These are phyloP conservation scores for Mola mola DNA, from an alignment of 2,113 vertebrate genomes.

Conservation along the genomic window DNA sequence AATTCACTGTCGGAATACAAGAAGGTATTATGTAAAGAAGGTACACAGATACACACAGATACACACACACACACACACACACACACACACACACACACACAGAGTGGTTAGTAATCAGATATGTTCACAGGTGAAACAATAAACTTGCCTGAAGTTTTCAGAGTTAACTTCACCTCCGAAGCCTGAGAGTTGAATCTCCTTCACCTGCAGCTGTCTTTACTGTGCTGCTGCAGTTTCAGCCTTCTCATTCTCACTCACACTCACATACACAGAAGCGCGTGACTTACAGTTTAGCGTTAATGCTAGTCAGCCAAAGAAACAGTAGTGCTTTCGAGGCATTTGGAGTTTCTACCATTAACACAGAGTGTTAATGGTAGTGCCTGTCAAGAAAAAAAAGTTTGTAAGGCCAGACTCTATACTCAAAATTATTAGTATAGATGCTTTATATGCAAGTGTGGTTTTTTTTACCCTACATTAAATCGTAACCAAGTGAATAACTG, in stretches of 20 bases:
- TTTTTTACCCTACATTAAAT: too few species aligned
- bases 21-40: neutral
- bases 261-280: neutral
- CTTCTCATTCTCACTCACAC: slow-evolving; percentile 5
- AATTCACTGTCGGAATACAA: neutral
- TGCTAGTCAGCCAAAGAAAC: too few species aligned
- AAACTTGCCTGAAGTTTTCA: slow-evolving; percentile 49
- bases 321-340: neutral
- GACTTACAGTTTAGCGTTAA: neutral
- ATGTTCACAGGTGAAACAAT: neutral
- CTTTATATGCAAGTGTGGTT: too few species aligned
- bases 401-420: too few species aligned
- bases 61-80: neutral
- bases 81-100: neutral
- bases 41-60: neutral
- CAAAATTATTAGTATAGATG: too few species aligned
- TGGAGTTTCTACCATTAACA: neutral
- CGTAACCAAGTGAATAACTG: too few species aligned
- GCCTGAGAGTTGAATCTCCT: slow-evolving; percentile 21
- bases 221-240: slow-evolving; percentile 24
- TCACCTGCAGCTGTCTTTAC: slow-evolving; percentile 27
- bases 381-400: too few species aligned
- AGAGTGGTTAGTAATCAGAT: neutral
- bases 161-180: slow-evolving; percentile 11
- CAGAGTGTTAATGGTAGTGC: too few species aligned